phyloP scores from a whole-genome alignment of 2,113 vertebrate genomes.

The Dasyornis broadbenti region DNA sequence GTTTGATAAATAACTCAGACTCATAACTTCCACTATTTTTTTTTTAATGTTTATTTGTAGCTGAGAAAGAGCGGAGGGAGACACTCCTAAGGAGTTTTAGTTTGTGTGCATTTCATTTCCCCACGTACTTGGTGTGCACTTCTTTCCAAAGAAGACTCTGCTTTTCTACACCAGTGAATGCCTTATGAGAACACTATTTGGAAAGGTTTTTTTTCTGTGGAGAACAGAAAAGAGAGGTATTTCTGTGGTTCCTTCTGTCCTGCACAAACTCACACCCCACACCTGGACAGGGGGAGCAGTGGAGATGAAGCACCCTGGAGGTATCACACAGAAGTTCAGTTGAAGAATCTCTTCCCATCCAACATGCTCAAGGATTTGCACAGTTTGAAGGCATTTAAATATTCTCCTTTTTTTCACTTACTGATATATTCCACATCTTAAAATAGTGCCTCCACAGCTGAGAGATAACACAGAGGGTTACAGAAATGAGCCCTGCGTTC shows the following conservation, averaged over 20 bases:
- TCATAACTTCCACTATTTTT: not conserved
- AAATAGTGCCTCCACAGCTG: not conserved
- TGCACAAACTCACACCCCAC: not conserved
- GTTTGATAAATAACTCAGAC: not conserved
- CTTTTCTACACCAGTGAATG: not conserved
- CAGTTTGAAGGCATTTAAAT: not conserved
- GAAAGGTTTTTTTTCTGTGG: not conserved
- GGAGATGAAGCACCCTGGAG: not conserved
- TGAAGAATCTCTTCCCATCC: not conserved
- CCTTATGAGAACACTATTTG: not conserved
- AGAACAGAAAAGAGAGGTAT: not conserved
- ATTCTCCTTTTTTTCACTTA: not conserved
- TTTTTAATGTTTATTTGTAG: not conserved
- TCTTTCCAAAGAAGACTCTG: not conserved
- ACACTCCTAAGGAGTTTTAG: not conserved
- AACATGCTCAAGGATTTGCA: not conserved
- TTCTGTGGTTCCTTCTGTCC: not conserved
- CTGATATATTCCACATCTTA: not conserved
- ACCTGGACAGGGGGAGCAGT: not conserved
- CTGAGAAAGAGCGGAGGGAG: not conserved
- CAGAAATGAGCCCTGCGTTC: not conserved
- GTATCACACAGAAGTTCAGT: not conserved
- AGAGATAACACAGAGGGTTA: not conserved
- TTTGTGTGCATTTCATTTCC: not conserved
- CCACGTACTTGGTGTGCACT: rapidly evolving